Base-by-base conservation (phyloP, 2,113 vertebrate genomes). In the Hippocampus abdominalis region DNA sequence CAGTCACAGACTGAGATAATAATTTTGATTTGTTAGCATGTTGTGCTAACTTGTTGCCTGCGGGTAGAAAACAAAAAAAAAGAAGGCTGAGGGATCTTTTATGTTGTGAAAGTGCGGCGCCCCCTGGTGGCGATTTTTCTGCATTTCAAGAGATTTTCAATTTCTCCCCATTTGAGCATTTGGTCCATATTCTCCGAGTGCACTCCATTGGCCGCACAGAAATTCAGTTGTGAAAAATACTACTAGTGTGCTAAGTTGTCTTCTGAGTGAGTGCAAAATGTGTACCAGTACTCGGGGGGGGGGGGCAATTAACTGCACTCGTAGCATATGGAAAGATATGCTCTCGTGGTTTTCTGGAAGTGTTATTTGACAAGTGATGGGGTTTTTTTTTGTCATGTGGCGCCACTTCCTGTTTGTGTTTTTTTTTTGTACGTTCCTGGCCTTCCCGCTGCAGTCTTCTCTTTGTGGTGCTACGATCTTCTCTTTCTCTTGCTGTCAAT, bases 81-180 rank as follows among this genome's bases (percentile, higher is more conserved):
- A 1, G 2, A 15, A 11, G n/a, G 23, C 10, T 23, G 32, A 6
- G 32, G 32, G 32, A 36, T 23, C n/a, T 54, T 11, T 8, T 18
- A 8, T 18, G 15, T n/a, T 49, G 21, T 69, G 8, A 61, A 71
- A 51, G 3, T 69, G 10, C 15, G 36, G 62, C 54, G 51, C 81
- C 77, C 75, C 29, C 84, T 78, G 60, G 51, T 77, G 84, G 48
- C n/a, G 51, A 3, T 61, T 36, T n/a, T 16, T 12, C 0, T 0
- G 21, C 66, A 36, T 70, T 78, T 68, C 42, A 23, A 29, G 29
- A 49, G 18, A 23, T 11, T 54, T n/a, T 23, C n/a, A n/a, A 8
- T n/a, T n/a, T 54, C 8, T 51, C 20, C n/a, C 20, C 20, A 21
- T 7, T 54, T 23, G 21, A 11, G 49, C 20, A 54, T 54, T 54